phyloP scores from a whole-genome alignment of 2,888 invertebrate species.

The Eucriotettix oculatus region DNA sequence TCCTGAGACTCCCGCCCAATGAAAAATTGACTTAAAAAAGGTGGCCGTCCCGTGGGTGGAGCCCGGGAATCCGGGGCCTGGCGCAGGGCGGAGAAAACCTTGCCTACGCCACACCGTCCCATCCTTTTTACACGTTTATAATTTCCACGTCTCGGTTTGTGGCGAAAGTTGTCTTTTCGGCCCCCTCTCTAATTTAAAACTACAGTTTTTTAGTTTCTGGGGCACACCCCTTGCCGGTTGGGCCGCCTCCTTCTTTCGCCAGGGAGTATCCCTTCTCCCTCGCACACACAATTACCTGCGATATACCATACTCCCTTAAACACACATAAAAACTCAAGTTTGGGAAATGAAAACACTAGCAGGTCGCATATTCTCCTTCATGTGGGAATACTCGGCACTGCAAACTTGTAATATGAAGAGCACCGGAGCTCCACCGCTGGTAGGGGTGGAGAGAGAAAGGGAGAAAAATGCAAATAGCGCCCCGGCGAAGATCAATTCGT shows the following conservation, averaged over 20 bases:
- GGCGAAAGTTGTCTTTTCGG: too few species aligned
- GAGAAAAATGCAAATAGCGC: not conserved
- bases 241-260: not conserved
- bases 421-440: not conserved
- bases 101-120: too few species aligned
- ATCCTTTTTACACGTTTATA: too few species aligned
- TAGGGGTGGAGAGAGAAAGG: not conserved
- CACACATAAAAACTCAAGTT: not conserved
- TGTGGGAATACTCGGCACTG: not conserved
- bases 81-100: not conserved
- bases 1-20: not conserved
- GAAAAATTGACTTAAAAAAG: not conserved
- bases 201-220: not conserved
- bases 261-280: not conserved
- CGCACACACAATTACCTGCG: not conserved
- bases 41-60: not conserved
- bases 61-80: not conserved
- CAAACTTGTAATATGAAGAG: not conserved
- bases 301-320: not conserved
- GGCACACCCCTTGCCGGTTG: not conserved
- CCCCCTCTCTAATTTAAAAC: not conserved
- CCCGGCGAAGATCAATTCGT: not conserved
- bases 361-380: not conserved
- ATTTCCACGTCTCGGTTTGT: too few species aligned
- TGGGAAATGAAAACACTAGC: not conserved